Percentiles rank a stretch among this genome's conserved stretches.
phyloP scores from a whole-genome alignment of 2,888 invertebrate species.

The Lycaena phlaeas region DNA sequence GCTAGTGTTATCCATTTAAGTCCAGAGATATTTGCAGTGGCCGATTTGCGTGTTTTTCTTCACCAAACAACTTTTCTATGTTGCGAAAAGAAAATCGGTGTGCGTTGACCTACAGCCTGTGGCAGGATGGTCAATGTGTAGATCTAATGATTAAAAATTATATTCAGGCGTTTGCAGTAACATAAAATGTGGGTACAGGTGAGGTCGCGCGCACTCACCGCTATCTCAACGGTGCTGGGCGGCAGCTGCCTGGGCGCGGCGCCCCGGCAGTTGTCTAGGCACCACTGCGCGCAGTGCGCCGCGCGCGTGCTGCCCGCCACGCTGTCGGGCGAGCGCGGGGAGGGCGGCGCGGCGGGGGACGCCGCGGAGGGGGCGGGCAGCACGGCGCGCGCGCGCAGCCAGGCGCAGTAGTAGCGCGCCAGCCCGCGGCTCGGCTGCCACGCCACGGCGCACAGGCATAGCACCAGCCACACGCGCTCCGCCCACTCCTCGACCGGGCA shows the following conservation, averaged over 20 bases:
- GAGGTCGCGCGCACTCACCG: too few species aligned
- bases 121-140: too few species aligned
- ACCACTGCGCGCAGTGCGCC: constrained; percentile 93
- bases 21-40: too few species aligned
- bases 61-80: too few species aligned
- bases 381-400: constrained; percentile 46
- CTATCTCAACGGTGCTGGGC: constrained; percentile 94
- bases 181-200: too few species aligned
- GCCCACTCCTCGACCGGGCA: constrained; percentile 89
- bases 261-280: constrained; percentile 92
- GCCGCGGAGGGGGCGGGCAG: constrained; percentile 18
- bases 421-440: constrained; percentile 91
- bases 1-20: neutral
- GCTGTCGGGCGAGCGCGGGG: constrained; percentile 18
- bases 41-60: too few species aligned
- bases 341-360: constrained; percentile 26
- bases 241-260: constrained; percentile 88
- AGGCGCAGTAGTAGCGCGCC: constrained; percentile 81
- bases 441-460: constrained; percentile 91
- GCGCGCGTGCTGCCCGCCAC: constrained; percentile 33
- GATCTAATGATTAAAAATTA: too few species aligned
- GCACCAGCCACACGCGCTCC: constrained; percentile 89
- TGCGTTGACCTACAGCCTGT: too few species aligned
- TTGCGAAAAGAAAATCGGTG: too few species aligned
- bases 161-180: too few species aligned